Conservation (phyloP, 2,888 invertebrate genomes). For the Protonemura montana region DNA sequence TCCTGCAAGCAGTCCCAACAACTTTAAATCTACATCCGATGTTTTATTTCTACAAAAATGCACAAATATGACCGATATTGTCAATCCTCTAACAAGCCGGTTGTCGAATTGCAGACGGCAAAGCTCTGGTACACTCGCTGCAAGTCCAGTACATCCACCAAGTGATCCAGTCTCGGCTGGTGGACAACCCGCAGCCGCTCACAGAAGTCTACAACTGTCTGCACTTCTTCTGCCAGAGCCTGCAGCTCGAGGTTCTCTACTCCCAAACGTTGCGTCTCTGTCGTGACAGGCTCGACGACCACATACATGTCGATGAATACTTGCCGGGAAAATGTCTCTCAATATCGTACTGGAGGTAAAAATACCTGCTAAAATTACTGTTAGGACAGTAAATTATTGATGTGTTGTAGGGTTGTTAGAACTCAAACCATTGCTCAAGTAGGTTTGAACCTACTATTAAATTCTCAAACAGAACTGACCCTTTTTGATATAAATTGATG, state of each 20-base stretch:
- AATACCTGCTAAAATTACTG: too few species aligned
- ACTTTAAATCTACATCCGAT: too few species aligned
- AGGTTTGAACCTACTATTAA: too few species aligned
- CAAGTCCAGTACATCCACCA: conserved; percentile 95
- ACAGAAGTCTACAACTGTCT: conserved; percentile 84
- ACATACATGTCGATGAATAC: conserved; percentile 90
- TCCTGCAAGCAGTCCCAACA: too few species aligned
- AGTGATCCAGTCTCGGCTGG: conserved; percentile 87
- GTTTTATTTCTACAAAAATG: too few species aligned
- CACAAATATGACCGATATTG: too few species aligned
- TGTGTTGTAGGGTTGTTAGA: not conserved
- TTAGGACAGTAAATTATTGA: too few species aligned
- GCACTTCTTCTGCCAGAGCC: conserved; percentile 92
- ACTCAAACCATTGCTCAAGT: too few species aligned
- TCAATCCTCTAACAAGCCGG: not conserved
- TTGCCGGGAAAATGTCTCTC: conserved; percentile 86
- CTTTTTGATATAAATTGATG: too few species aligned
- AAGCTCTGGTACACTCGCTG: conserved; percentile 91
- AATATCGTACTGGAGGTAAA: conserved; percentile 93
- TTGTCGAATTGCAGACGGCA: conserved; percentile 75
- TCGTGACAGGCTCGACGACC: conserved; percentile 86
- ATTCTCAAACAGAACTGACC: too few species aligned
- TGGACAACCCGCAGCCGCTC: conserved; percentile 79
- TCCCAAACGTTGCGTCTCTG: conserved; percentile 89
- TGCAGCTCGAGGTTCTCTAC: conserved; percentile 90